phyloP scores from a whole-genome alignment of 2,797 vertebrate genomes.

The Pseudomugil gertrudae region DNA sequence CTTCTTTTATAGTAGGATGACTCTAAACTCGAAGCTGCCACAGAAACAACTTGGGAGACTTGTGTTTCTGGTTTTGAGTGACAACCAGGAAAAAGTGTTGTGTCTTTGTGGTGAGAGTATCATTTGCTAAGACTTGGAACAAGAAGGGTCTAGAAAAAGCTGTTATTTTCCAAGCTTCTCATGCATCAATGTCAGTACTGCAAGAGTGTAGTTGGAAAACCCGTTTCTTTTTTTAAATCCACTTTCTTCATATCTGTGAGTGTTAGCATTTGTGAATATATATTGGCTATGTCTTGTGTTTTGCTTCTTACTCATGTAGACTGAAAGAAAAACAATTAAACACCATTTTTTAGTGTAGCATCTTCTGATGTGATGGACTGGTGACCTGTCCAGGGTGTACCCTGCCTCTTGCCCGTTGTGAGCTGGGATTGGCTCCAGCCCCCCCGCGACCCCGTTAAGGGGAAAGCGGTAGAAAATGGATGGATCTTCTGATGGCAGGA shows the following conservation, averaged over 20 bases:
- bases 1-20: constrained; percentile 32
- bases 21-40: constrained; percentile 29
- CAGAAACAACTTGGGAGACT: constrained; percentile 53
- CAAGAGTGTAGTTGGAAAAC: constrained; percentile 33
- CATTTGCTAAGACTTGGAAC: constrained; percentile 44
- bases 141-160: constrained; percentile 40
- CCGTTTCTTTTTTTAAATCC: constrained; percentile 22
- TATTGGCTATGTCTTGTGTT: constrained; percentile 19
- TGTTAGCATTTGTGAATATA: constrained; percentile 13
- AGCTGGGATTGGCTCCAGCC: too few relatives aligned
- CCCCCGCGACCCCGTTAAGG: too few relatives aligned
- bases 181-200: constrained; percentile 36
- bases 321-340: neutral
- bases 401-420: too few relatives aligned
- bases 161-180: constrained; percentile 51
- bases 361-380: constrained; percentile 57
- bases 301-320: constrained; percentile 1
- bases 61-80: constrained; percentile 51
- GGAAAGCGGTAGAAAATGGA: too few relatives aligned
- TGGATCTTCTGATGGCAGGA: constrained; percentile 57
- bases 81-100: constrained; percentile 49
- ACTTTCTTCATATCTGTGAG: constrained; percentile 14
- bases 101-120: constrained; percentile 40
- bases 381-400: too few relatives aligned
- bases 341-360: neutral